phyloP scores from a whole-genome alignment of 2,888 invertebrate genomes.

The Drosophila bunnanda region DNA sequence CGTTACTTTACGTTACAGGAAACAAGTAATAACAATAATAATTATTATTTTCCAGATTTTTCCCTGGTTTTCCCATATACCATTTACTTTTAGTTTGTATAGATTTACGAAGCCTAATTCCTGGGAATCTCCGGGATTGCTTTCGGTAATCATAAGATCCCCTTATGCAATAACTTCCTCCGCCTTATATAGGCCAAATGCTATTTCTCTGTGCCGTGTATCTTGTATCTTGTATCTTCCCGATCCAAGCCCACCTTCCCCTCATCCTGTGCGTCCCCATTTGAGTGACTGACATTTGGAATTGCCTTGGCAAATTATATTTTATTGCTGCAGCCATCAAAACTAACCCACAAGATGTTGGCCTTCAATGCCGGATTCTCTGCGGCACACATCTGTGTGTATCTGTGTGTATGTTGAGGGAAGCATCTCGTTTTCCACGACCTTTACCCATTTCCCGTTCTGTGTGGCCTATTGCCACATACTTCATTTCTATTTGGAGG shows the following conservation, averaged over 20 bases:
- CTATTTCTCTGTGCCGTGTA: not conserved
- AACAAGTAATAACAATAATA: not conserved
- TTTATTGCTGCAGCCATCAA: conserved; percentile 53
- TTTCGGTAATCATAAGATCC: not conserved
- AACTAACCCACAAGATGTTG: conserved; percentile 54
- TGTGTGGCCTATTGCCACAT: conserved; percentile 59
- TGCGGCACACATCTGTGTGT: no score
- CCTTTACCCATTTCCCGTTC: conserved; percentile 12
- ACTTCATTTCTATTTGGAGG: conserved; percentile 55
- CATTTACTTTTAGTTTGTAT: not conserved
- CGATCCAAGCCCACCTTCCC: not conserved
- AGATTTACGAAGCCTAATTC: no score
- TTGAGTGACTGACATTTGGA: conserved; percentile 44
- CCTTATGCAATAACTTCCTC: not conserved
- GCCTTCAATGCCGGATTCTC: conserved; percentile 33
- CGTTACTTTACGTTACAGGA: not conserved
- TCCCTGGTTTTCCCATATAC: not conserved
- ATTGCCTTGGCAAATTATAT: conserved; percentile 52
- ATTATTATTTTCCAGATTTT: not conserved
- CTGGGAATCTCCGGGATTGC: no score
- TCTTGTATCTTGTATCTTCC: not conserved
- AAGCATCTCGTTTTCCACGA: conserved; percentile 43
- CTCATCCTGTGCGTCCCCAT: not conserved
- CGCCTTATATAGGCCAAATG: not conserved
- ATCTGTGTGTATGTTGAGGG: not conserved